A percentile compares a stretch with the other conserved stretches of the same genome.
Evolutionary conservation across 2,888 invertebrate species (phyloP).

Genomic region (Horisme vitalbata): DNA sequence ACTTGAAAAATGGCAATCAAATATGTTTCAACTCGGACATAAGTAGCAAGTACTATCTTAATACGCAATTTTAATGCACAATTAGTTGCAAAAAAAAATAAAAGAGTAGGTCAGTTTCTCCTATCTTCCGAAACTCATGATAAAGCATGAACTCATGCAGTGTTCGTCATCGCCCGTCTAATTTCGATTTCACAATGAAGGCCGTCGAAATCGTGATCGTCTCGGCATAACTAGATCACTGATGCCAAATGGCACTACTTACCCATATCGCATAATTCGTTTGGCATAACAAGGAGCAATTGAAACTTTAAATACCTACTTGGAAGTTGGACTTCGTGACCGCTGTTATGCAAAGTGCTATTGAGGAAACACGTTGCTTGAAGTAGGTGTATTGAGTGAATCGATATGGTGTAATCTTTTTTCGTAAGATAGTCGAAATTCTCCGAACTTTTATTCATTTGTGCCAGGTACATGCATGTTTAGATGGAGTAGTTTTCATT

Average conservation of each 20-base stretch:
- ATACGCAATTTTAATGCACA: no score
- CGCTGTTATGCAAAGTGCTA: conserved; percentile 66
- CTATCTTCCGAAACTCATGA: no score
- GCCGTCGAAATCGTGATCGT: conserved; percentile 60
- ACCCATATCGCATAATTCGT: conserved; percentile 59
- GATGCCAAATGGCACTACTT: conserved; percentile 59
- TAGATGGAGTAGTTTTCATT: no score
- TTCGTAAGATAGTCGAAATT: no score
- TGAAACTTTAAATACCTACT: conserved; percentile 54
- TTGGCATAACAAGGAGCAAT: conserved; percentile 62
- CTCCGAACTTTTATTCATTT: no score
- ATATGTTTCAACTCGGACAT: no score
- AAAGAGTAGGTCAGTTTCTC: no score
- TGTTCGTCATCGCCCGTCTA: conserved; percentile 37
- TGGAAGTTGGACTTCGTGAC: conserved; percentile 63
- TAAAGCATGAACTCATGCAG: conserved; percentile 23
- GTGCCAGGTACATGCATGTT: no score
- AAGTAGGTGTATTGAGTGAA: conserved; percentile 34
- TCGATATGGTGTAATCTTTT: no score
- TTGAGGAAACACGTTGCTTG: conserved; percentile 58
- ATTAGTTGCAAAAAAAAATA: no score
- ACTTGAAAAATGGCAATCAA: no score
- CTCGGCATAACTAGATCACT: conserved; percentile 65
- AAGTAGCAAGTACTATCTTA: no score
- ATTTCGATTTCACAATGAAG: conserved; percentile 72